Evolutionary conservation across 2,113 vertebrate genomes (phyloP).

Genomic region (Cephalopholis sonnerati): DNA sequence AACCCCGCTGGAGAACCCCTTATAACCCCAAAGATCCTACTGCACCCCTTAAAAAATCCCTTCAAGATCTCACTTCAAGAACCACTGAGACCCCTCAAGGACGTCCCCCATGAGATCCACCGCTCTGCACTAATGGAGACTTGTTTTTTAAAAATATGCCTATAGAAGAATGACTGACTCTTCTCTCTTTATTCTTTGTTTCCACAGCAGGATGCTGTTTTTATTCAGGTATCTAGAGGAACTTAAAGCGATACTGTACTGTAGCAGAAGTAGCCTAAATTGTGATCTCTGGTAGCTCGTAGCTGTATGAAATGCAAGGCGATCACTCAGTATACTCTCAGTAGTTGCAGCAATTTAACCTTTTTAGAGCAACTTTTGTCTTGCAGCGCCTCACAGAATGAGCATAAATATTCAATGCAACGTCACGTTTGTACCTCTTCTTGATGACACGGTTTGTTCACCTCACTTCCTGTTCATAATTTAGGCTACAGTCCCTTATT

Average conservation of each 20-base stretch:
- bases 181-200: background rate
- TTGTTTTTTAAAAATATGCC: constrained; percentile 35
- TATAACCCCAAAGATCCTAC: background rate
- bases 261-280: constrained; percentile 72
- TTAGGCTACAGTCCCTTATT: constrained; percentile 40
- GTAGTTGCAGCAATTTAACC: constrained; percentile 60
- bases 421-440: constrained; percentile 49
- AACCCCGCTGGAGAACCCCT: background rate
- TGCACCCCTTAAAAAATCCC: background rate
- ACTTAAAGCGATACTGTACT: constrained; percentile 64
- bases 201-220: constrained; percentile 60
- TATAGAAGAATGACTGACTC: constrained; percentile 35
- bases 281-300: constrained; percentile 67
- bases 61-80: background rate
- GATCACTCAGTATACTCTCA: constrained; percentile 59
- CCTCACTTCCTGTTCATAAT: constrained; percentile 59
- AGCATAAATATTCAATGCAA: constrained; percentile 37
- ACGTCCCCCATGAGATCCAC: background rate
- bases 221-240: constrained; percentile 79
- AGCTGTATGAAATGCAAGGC: constrained; percentile 55
- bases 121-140: constrained; percentile 45
- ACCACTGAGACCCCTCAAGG: background rate
- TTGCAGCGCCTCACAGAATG: constrained; percentile 46
- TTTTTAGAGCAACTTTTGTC: constrained; percentile 61
- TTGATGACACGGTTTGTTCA: constrained; percentile 36